Percentiles rank a stretch among this genome's conserved stretches.
phyloP scores from a whole-genome alignment of 2,797 vertebrate genomes.

The Lophius americanus region DNA sequence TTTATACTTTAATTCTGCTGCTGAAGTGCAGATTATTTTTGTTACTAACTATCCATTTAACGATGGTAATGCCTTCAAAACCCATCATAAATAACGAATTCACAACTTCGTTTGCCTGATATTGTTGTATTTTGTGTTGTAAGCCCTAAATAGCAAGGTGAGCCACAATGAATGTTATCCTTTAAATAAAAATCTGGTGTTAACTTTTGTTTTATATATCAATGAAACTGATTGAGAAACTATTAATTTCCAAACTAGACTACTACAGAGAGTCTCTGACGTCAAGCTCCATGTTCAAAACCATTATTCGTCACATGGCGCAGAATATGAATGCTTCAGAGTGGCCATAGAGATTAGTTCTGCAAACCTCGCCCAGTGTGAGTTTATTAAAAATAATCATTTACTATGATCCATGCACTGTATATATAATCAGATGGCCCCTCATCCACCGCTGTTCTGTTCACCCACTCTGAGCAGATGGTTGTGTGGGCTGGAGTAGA shows the following conservation, averaged over 20 bases:
- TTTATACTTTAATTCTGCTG: too few relatives aligned
- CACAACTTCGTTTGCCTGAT: too few relatives aligned
- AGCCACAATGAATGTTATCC: too few relatives aligned
- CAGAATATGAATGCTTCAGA: not conserved
- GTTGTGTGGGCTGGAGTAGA: conserved; percentile 46
- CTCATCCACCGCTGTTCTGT: conserved; percentile 27
- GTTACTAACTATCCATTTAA: too few relatives aligned
- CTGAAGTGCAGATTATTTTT: too few relatives aligned
- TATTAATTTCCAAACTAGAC: not conserved
- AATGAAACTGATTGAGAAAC: too few relatives aligned
- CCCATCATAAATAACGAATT: too few relatives aligned
- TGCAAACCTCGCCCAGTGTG: not conserved
- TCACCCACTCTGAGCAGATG: conserved; percentile 54
- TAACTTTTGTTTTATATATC: too few relatives aligned
- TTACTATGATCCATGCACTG: conserved; percentile 2
- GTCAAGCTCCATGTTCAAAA: conserved; percentile 9
- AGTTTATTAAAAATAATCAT: conserved; percentile 10
- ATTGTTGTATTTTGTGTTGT: too few relatives aligned
- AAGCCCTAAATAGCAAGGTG: too few relatives aligned
- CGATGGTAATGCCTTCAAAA: too few relatives aligned
- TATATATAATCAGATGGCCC: conserved; percentile 32
- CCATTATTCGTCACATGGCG: not conserved
- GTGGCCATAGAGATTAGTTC: not conserved
- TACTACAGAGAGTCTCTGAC: not conserved
- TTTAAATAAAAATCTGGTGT: too few relatives aligned